A percentile compares a stretch with the other conserved stretches of the same genome.
These are phyloP conservation scores for Polia nebulosa DNA, from an alignment of 2,888 invertebrate species.

Conservation along the genomic window DNA sequence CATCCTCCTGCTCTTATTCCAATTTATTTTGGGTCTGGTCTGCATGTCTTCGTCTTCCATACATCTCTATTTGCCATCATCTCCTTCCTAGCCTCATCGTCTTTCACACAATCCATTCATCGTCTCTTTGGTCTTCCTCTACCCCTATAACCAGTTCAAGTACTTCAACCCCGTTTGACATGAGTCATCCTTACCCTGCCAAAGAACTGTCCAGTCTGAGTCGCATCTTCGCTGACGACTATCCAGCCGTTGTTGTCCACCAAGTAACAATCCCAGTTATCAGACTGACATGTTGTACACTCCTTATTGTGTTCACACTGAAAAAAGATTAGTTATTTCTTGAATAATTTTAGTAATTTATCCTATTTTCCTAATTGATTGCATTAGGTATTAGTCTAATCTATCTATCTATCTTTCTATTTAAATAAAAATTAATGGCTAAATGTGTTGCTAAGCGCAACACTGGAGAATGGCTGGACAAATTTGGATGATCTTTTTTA, in stretches of 20 bases:
- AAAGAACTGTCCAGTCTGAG: constrained; percentile 96
- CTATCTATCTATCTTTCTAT: no score
- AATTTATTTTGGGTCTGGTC: no score
- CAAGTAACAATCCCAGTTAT: constrained; percentile 95
- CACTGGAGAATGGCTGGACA: no score
- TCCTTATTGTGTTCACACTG: constrained; percentile 89
- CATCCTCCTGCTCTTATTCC: no score
- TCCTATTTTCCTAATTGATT: no score
- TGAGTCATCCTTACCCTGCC: constrained; percentile 92
- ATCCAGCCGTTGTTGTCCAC: constrained; percentile 98
- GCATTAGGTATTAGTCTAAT: no score
- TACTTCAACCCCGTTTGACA: background rate
- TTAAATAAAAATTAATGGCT: no score
- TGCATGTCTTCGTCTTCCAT: no score
- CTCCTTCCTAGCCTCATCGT: background rate
- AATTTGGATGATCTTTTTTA: no score
- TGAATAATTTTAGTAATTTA: no score
- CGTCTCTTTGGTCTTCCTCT: background rate
- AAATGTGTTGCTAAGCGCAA: no score
- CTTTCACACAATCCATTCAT: background rate
- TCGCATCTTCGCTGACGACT: constrained; percentile 93
- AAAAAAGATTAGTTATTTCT: constrained; percentile 53
- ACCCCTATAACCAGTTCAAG: background rate
- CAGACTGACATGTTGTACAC: constrained; percentile 88
- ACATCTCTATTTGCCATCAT: background rate